phyloP scores from a whole-genome alignment of 2,888 invertebrate species.

The Drepanosiphum platanoidis region DNA sequence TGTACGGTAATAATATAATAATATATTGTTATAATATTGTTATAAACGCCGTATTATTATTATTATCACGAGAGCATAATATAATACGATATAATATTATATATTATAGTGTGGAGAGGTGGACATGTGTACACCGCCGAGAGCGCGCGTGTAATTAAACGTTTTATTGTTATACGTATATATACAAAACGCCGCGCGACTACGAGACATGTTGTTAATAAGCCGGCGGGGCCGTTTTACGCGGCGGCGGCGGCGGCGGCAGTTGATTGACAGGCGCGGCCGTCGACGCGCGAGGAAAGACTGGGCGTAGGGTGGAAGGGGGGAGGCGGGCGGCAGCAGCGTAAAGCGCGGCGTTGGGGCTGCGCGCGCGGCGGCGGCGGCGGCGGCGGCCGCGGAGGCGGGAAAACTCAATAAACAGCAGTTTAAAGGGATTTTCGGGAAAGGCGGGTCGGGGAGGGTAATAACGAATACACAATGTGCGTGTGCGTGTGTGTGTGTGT shows the following conservation, averaged over 20 bases:
- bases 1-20: too few species aligned
- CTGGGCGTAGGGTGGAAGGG: too few species aligned
- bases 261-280: conserved; percentile 61
- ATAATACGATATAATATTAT: not conserved
- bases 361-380: not conserved
- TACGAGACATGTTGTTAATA: conserved; percentile 57
- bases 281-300: conserved; percentile 16
- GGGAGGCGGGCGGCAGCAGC: not conserved
- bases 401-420: conserved; percentile 62
- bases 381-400: conserved; percentile 9
- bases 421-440: conserved; percentile 61
- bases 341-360: conserved; percentile 43
- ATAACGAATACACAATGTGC: conserved; percentile 55
- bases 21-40: not conserved
- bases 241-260: conserved; percentile 23
- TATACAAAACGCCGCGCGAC: conserved; percentile 34
- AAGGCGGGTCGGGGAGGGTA: conserved; percentile 3
- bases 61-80: too few species aligned
- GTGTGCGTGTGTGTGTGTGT: not conserved
- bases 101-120: not conserved
- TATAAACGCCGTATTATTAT: too few species aligned
- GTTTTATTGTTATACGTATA: conserved; percentile 53
- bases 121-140: conserved; percentile 46
- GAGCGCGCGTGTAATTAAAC: conserved; percentile 58
- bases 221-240: conserved; percentile 50